Evolutionary conservation across 2,113 vertebrate genomes (phyloP).

Genomic region (Rhinolophus sinicus): DNA sequence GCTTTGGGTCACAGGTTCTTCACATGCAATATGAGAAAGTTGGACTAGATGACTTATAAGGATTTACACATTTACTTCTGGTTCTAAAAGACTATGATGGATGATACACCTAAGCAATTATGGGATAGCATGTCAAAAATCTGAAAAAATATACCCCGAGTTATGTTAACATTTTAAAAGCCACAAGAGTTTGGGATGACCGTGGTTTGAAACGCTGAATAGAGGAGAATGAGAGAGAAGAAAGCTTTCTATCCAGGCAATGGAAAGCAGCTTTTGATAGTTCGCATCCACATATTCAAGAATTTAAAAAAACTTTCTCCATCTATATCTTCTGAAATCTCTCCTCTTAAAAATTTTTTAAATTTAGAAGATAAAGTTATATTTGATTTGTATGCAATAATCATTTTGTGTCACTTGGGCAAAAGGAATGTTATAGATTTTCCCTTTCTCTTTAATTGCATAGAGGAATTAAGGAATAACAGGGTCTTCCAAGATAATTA

Average conservation of each 20-base stretch:
- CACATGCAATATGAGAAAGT: conserved; percentile 26
- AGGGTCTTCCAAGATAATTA: conserved; percentile 48
- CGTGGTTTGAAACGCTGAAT: conserved; percentile 45
- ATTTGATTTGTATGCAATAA: conserved; percentile 53
- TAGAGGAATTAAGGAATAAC: conserved; percentile 59
- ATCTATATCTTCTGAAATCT: conserved; percentile 30
- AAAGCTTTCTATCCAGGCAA: conserved; percentile 12
- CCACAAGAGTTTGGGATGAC: conserved; percentile 44
- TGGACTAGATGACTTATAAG: background rate
- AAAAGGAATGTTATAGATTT: conserved; percentile 29
- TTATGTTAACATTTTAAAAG: conserved; percentile 58
- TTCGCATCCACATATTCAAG: conserved; percentile 33
- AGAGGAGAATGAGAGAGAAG: background rate
- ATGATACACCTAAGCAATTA: conserved; percentile 49
- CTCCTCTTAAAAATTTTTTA: conserved; percentile 29
- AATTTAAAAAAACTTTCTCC: background rate
- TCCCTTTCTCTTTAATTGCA: conserved; percentile 44
- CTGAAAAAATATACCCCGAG: conserved; percentile 33
- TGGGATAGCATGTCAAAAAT: conserved; percentile 33
- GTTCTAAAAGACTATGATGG: conserved; percentile 29
- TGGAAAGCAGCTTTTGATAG: conserved; percentile 47
- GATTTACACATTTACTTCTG: conserved; percentile 43
- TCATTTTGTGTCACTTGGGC: conserved; percentile 42
- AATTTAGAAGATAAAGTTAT: conserved; percentile 42
- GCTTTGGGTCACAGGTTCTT: conserved; percentile 48